phyloP scores from a whole-genome alignment of 2,113 vertebrate genomes.

The Mohoua ochrocephala region DNA sequence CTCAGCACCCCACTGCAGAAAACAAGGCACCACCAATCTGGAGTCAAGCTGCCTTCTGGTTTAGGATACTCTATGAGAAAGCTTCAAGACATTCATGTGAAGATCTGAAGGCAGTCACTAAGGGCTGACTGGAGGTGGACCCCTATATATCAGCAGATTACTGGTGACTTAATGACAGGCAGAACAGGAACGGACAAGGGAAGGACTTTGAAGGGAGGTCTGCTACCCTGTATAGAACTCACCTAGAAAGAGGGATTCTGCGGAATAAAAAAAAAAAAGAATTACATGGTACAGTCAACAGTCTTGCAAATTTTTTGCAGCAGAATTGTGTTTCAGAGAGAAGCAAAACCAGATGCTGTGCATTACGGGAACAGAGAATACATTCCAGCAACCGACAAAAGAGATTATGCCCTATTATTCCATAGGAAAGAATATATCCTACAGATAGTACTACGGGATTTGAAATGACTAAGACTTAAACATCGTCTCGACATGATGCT shows the following conservation, averaged over 20 bases:
- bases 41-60: not conserved
- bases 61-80: not conserved
- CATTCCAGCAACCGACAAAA: not conserved
- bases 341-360: not conserved
- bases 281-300: not conserved
- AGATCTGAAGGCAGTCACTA: not conserved
- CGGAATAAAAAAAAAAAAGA: not conserved
- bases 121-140: not conserved
- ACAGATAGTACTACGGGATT: not conserved
- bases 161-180: not conserved
- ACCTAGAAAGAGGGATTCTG: not conserved
- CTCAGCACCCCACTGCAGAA: not conserved
- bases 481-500: not conserved
- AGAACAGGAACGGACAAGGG: not conserved
- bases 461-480: not conserved
- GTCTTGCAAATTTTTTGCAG: not conserved
- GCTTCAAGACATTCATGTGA: not conserved
- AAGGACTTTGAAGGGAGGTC: not conserved
- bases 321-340: not conserved
- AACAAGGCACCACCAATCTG: accelerated
- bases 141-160: not conserved
- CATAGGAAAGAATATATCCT: not conserved
- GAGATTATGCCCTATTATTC: not conserved
- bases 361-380: not conserved
- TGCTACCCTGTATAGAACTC: not conserved